Evolutionary conservation across 2,113 vertebrate species (phyloP).

Genomic region (Brachyistius frenatus): DNA sequence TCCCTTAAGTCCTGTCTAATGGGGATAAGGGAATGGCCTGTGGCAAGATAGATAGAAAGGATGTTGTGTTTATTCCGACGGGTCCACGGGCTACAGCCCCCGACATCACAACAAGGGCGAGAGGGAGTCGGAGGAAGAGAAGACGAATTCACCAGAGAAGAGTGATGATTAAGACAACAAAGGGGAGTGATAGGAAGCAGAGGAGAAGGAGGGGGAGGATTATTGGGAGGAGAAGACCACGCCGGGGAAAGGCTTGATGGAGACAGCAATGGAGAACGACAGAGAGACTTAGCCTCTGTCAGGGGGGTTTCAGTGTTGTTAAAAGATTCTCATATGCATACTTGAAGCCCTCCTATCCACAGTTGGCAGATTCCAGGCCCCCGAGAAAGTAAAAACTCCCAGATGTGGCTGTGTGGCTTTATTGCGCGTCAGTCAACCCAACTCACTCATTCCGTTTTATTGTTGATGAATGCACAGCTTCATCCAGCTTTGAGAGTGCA

Average conservation of each 20-base stretch:
- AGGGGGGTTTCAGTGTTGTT: conserved; percentile 37
- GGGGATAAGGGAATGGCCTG: conserved; percentile 71
- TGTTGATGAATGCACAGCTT: conserved; percentile 27
- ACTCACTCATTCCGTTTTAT: conserved; percentile 34
- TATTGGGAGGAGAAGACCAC: conserved; percentile 20
- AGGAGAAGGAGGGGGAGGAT: conserved; percentile 22
- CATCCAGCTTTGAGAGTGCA: conserved; percentile 10
- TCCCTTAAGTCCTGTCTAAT: conserved; percentile 66
- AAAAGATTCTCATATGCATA: conserved; percentile 34
- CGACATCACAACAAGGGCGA: conserved; percentile 43
- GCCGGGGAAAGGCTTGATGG: conserved; percentile 33
- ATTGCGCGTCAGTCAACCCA: conserved; percentile 40
- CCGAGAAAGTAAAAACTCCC: conserved; percentile 12
- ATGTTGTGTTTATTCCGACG: conserved; percentile 63
- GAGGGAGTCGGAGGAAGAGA: background rate
- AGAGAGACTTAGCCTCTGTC: conserved; percentile 30
- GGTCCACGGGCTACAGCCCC: conserved; percentile 50
- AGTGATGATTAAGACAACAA: conserved; percentile 65
- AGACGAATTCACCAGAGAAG: conserved; percentile 33
- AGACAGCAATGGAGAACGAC: conserved; percentile 25
- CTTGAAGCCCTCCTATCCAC: conserved; percentile 35
- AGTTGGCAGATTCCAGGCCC: conserved; percentile 23
- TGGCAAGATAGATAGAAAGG: conserved; percentile 60
- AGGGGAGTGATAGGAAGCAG: conserved; percentile 29
- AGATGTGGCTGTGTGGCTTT: conserved; percentile 16